phyloP scores from a whole-genome alignment of 2,797 vertebrate genomes.

The Artibeus jamaicensis region DNA sequence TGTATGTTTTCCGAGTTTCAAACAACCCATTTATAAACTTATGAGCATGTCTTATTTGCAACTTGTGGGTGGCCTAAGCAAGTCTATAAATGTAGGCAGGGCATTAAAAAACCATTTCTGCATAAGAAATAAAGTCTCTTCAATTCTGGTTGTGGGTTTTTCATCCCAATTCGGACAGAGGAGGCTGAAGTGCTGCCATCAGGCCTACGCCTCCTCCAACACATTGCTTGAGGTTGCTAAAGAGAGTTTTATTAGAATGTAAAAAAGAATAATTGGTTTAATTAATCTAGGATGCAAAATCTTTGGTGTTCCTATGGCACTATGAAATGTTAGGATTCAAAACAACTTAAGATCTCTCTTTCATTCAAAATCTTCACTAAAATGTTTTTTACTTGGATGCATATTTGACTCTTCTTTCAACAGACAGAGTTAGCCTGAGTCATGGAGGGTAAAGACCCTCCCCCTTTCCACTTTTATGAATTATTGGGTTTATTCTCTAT shows the following conservation, averaged over 20 bases:
- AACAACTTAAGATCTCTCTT: neutral
- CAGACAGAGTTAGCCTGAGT: neutral
- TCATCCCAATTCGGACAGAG: neutral
- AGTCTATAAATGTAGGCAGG: neutral
- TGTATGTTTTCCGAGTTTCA: neutral
- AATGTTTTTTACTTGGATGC: neutral
- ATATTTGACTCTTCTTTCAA: neutral
- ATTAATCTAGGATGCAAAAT: neutral
- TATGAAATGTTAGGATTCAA: neutral
- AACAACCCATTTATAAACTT: neutral
- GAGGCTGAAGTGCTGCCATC: neutral
- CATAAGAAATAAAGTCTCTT: neutral
- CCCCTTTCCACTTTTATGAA: neutral
- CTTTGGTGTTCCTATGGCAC: neutral
- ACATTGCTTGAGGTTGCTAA: neutral
- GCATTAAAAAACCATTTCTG: neutral
- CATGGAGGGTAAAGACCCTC: neutral
- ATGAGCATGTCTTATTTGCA: neutral
- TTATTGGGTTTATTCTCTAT: conserved; percentile 57
- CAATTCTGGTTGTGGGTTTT: neutral
- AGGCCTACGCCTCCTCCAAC: rapidly evolving
- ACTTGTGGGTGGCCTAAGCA: neutral
- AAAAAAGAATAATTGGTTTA: neutral
- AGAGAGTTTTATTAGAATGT: neutral
- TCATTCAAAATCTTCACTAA: neutral